These are phyloP conservation scores for Tillus elongatus DNA, from an alignment of 2,888 invertebrate genomes.

Conservation along the genomic window DNA sequence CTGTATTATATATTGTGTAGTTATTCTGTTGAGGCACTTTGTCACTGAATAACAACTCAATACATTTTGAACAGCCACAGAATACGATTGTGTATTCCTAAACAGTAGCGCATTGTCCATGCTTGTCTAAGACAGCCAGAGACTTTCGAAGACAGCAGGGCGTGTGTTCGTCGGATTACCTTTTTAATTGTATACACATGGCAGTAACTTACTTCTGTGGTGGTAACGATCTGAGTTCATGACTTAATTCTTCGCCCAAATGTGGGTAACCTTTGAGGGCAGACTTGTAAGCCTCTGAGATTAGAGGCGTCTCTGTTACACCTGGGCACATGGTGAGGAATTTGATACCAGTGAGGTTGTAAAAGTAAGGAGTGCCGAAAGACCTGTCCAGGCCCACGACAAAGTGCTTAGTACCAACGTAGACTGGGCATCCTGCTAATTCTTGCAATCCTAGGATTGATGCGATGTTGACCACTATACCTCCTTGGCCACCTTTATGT, in stretches of 20 bases:
- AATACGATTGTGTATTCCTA: too few relatives aligned
- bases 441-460: slow-evolving; percentile 52
- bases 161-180: too few relatives aligned
- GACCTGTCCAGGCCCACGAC: slow-evolving; percentile 47
- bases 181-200: too few relatives aligned
- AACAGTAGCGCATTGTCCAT: too few relatives aligned
- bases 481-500: slow-evolving; percentile 52
- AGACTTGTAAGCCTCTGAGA: slow-evolving; percentile 30
- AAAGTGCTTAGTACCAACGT: slow-evolving; percentile 52
- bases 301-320: slow-evolving; percentile 37
- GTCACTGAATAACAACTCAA: too few relatives aligned
- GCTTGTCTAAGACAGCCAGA: too few relatives aligned
- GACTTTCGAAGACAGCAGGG: too few relatives aligned
- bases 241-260: slow-evolving; percentile 27
- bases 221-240: slow-evolving; percentile 32
- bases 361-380: slow-evolving; percentile 38
- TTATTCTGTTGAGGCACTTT: too few relatives aligned
- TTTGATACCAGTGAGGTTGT: slow-evolving; percentile 36
- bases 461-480: slow-evolving; percentile 58
- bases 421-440: slow-evolving; percentile 48
- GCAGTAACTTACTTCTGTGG: too few relatives aligned
- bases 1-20: too few relatives aligned
- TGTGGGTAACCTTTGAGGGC: slow-evolving; percentile 26
- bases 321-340: slow-evolving; percentile 43
- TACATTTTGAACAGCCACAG: too few relatives aligned